Evolutionary conservation across 2,888 invertebrate genomes (phyloP).

Genomic region (Drosophila colorata): DNA sequence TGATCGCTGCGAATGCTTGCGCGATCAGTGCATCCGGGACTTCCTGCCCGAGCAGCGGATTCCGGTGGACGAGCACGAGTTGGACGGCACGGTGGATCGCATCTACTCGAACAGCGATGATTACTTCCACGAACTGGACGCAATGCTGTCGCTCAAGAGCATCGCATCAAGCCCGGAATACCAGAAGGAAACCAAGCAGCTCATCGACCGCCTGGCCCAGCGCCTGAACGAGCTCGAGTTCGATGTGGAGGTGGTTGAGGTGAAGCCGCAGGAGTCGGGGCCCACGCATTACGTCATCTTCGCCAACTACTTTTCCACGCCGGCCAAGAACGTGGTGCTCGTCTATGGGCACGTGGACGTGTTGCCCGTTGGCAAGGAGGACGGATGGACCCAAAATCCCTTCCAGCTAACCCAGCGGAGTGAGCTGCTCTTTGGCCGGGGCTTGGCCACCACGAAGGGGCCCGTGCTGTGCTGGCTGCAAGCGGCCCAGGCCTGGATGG

Average conservation of each 20-base stretch:
- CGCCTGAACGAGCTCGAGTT: conserved; percentile 40
- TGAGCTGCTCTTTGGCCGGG: conserved; percentile 29
- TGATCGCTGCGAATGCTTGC: conserved; percentile 44
- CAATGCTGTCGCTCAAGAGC: conserved; percentile 33
- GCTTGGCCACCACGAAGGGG: conserved; percentile 46
- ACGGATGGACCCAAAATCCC: conserved; percentile 37
- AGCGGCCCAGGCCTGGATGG: conserved; percentile 37
- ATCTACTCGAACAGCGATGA: rapidly evolving
- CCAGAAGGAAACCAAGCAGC: conserved; percentile 22
- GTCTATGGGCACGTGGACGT: conserved; percentile 51
- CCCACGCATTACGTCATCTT: conserved; percentile 39
- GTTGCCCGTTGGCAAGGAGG: not conserved
- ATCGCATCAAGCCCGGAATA: conserved; percentile 1
- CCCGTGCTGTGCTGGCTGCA: conserved; percentile 49
- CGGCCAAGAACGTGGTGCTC: conserved; percentile 50
- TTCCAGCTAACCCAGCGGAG: conserved; percentile 25
- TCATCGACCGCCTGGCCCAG: conserved; percentile 37
- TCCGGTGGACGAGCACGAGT: not conserved
- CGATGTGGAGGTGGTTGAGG: conserved; percentile 41
- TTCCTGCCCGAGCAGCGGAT: conserved; percentile 15
- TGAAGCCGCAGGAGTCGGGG: not conserved
- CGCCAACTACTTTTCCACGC: conserved; percentile 51
- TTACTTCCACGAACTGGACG: conserved; percentile 17
- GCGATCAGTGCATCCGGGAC: conserved; percentile 47
- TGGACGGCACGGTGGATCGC: not conserved